These are phyloP conservation scores for Oryzias curvinotus DNA, from an alignment of 2,113 vertebrate genomes.

Conservation along the genomic window DNA sequence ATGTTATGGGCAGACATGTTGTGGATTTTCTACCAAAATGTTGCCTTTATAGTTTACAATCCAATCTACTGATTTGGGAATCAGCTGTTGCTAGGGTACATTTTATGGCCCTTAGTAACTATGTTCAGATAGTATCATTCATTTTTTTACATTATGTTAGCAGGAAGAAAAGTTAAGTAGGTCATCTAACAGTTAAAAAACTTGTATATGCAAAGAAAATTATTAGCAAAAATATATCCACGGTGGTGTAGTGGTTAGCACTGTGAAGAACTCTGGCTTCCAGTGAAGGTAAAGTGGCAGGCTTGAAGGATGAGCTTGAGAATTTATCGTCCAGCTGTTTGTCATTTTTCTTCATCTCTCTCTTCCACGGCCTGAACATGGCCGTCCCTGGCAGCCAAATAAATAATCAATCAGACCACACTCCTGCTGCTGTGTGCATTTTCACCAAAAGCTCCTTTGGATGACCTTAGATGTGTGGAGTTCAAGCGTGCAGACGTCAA, in stretches of 20 bases:
- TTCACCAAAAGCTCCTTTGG: constrained; percentile 34
- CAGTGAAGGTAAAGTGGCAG: constrained; percentile 13
- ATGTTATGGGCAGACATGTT: no score
- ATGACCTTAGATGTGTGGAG: constrained; percentile 25
- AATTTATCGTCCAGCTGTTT: constrained; percentile 5
- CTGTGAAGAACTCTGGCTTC: constrained; percentile 13
- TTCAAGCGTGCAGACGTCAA: constrained; percentile 5
- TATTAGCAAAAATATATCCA: no score
- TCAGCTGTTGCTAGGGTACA: no score
- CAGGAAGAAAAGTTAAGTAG: no score
- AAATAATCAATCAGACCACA: constrained; percentile 77
- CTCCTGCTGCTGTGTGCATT: constrained; percentile 25
- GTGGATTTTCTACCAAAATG: no score
- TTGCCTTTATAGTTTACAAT: no score
- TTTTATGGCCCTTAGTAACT: no score
- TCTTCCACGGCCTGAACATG: constrained; percentile 3
- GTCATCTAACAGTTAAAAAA: no score
- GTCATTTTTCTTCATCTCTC: constrained; percentile 15
- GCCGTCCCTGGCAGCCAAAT: constrained; percentile 71
- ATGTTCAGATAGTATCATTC: no score
- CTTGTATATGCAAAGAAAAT: no score
- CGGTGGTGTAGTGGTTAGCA: neutral
- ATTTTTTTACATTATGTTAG: no score
- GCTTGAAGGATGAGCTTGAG: constrained; percentile 1
- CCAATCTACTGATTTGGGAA: no score